A percentile compares a stretch with the other conserved stretches of the same genome.
Evolutionary conservation across 2,113 vertebrate genomes (phyloP).

Genomic region (Ploceus nigricollis): DNA sequence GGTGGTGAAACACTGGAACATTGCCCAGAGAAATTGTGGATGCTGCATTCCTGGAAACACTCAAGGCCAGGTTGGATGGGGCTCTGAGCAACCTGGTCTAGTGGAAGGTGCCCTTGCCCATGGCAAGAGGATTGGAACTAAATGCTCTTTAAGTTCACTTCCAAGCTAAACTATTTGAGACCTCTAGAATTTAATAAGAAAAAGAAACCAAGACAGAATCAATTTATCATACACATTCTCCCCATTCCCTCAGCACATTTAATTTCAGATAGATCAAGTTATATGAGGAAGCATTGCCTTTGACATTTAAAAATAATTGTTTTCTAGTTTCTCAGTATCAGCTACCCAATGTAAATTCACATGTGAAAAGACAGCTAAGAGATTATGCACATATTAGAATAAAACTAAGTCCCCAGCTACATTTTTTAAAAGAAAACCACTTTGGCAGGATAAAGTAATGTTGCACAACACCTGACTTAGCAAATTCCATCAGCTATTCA

Average conservation of each 20-base stretch:
- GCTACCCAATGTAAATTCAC: not conserved
- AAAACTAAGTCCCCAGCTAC: not conserved
- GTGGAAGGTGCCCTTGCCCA: not conserved
- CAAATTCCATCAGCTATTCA: not conserved
- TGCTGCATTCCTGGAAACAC: not conserved
- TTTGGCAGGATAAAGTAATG: not conserved
- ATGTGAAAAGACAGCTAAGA: not conserved
- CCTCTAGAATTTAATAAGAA: not conserved
- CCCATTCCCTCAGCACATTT: not conserved
- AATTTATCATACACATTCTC: not conserved
- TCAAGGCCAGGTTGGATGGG: not conserved
- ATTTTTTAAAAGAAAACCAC: not conserved
- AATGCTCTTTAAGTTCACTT: not conserved
- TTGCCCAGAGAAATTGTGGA: not conserved
- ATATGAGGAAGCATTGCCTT: not conserved
- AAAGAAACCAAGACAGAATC: not conserved
- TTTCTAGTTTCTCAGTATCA: not conserved
- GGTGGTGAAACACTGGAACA: not conserved
- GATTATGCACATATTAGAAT: not conserved
- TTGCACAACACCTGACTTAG: not conserved
- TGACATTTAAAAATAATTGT: not conserved
- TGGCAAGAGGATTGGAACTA: not conserved
- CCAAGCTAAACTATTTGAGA: not conserved
- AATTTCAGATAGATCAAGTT: not conserved
- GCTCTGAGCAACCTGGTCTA: not conserved